These are phyloP conservation scores for Vespertilio murinus DNA, from an alignment of 2,797 vertebrate genomes.

Conservation along the genomic window DNA sequence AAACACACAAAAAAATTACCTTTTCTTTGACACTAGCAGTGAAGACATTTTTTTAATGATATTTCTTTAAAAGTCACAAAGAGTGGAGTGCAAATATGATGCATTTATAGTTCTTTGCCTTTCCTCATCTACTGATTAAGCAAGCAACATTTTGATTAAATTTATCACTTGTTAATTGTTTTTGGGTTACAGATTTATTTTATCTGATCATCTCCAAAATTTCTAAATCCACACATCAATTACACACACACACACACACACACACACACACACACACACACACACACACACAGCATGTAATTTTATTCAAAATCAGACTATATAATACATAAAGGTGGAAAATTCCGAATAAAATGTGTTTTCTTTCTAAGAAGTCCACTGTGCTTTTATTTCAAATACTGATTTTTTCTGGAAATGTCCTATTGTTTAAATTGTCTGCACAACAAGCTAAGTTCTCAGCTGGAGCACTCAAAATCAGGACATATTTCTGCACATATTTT, in stretches of 20 bases:
- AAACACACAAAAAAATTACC: not conserved
- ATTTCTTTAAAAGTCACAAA: slow-evolving; percentile 23
- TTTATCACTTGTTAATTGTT: not conserved
- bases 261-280: not conserved
- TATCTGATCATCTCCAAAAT: slow-evolving; percentile 5
- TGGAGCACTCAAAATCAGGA: slow-evolving; percentile 75
- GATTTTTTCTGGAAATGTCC: slow-evolving; percentile 83
- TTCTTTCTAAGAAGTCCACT: slow-evolving; percentile 80
- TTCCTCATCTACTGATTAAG: not conserved
- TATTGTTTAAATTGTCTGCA: slow-evolving; percentile 82
- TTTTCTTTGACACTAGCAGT: not conserved
- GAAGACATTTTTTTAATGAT: not conserved
- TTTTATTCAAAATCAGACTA: slow-evolving; percentile 71
- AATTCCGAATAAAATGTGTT: slow-evolving; percentile 83
- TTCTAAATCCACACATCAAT: not conserved
- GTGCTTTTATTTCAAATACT: slow-evolving; percentile 83
- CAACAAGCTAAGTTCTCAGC: slow-evolving; percentile 76
- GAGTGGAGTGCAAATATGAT: not conserved
- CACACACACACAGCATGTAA: not conserved
- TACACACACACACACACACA: no score
- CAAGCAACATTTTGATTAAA: slow-evolving; percentile 33
- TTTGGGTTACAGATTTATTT: slow-evolving; percentile 15
- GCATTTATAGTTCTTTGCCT: not conserved
- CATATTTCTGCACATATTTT: slow-evolving; percentile 71
- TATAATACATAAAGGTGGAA: slow-evolving; percentile 67